These are phyloP conservation scores for Laticauda laticaudata DNA, from an alignment of 2,113 vertebrate genomes.

Conservation along the genomic window DNA sequence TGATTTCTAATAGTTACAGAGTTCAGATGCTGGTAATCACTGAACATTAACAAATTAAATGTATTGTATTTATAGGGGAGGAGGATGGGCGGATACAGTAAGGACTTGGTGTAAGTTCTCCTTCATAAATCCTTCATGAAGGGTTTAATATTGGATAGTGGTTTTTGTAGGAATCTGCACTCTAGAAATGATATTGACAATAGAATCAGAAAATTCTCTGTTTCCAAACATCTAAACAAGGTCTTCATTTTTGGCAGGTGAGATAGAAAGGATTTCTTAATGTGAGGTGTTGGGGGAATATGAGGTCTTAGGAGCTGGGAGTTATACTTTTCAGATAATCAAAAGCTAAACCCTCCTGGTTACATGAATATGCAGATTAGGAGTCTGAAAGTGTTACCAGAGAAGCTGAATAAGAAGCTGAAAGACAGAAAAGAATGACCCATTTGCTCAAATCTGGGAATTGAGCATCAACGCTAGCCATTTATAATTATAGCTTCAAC, in stretches of 20 bases:
- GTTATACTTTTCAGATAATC: not conserved
- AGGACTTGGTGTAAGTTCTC: not conserved
- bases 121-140: not conserved
- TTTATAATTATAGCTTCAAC: not conserved
- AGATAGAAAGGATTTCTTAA: not conserved
- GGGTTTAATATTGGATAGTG: not conserved
- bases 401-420: not conserved
- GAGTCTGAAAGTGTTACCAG: not conserved
- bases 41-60: not conserved
- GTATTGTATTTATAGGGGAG: not conserved
- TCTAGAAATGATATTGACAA: not conserved
- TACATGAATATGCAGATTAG: not conserved
- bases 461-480: not conserved
- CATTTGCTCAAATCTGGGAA: not conserved
- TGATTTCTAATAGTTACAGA: not conserved
- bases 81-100: not conserved
- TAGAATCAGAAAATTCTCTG: not conserved
- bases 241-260: not conserved
- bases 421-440: not conserved
- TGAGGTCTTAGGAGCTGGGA: not conserved
- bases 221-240: not conserved
- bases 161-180: not conserved
- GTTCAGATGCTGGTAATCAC: not conserved
- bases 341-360: not conserved
- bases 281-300: not conserved